Percentiles rank a stretch among this genome's conserved stretches.
Evolutionary conservation across 2,113 vertebrate species (phyloP).

Genomic region (Riparia riparia): DNA sequence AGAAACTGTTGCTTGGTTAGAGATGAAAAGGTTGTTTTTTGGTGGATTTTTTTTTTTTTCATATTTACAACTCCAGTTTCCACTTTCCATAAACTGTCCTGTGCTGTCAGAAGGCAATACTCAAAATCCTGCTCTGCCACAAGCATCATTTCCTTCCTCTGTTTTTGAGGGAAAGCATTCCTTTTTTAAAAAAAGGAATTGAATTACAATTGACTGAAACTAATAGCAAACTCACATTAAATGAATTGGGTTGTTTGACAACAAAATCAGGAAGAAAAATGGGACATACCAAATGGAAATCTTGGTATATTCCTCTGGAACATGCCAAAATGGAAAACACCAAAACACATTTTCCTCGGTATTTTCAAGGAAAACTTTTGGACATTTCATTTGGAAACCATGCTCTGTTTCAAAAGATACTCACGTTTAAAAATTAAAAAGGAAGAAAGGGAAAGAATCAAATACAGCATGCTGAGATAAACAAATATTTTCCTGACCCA

Average conservation of each 20-base stretch:
- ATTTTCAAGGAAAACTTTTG: not conserved
- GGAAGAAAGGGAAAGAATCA: not conserved
- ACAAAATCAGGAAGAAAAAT: not conserved
- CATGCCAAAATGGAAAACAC: not conserved
- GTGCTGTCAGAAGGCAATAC: not conserved
- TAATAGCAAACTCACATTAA: not conserved
- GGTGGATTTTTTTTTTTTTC: not conserved
- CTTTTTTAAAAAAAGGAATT: not conserved
- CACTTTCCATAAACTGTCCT: not conserved
- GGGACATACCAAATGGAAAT: not conserved
- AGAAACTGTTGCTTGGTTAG: slow-evolving; percentile 5
- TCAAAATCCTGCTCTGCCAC: not conserved
- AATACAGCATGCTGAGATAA: not conserved
- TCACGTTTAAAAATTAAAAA: slow-evolving; percentile 21
- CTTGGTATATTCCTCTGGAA: not conserved
- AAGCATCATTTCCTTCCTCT: not conserved
- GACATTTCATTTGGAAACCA: slow-evolving; percentile 1
- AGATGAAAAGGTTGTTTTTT: not conserved
- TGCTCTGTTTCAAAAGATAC: not conserved
- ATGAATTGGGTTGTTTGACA: not conserved
- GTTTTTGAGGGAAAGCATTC: not conserved
- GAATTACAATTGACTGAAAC: not conserved
- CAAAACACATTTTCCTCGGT: not conserved
- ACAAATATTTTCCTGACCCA: not conserved
- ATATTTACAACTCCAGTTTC: not conserved